Evolutionary conservation across 2,797 vertebrate species (phyloP).

Genomic region (Cichlasoma orientale): DNA sequence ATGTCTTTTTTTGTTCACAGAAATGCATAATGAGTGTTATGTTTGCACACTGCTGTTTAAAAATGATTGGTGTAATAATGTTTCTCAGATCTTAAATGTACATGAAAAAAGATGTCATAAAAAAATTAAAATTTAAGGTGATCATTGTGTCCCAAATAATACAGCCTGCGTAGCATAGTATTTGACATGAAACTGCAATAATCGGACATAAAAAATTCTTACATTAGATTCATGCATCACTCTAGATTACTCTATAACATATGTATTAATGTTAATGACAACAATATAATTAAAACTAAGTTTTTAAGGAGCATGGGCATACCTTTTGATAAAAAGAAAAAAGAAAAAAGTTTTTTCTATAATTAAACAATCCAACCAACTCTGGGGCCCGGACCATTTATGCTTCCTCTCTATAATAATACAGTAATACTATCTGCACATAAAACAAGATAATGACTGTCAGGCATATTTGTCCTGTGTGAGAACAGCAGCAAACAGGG

Average conservation of each 20-base stretch:
- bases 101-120: background rate
- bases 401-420: conserved; percentile 3
- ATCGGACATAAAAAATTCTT: no score
- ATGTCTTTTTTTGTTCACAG: background rate
- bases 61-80: background rate
- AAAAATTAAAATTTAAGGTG: background rate
- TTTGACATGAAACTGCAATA: background rate
- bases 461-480: conserved; percentile 39
- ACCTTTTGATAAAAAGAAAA: conserved; percentile 38
- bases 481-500: conserved; percentile 42
- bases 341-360: background rate
- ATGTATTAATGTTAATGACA: conserved; percentile 9
- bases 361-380: conserved; percentile 38
- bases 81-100: background rate
- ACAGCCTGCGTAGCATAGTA: background rate
- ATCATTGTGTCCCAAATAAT: conserved; percentile 13
- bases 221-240: no score
- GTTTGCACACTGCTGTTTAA: background rate
- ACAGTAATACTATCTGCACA: conserved; percentile 36
- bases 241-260: conserved; percentile 5
- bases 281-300: conserved; percentile 19
- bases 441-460: conserved; percentile 65
- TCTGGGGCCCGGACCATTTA: conserved; percentile 11
- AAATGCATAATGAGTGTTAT: background rate
- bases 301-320: conserved; percentile 9